Percentiles rank a stretch among this genome's conserved stretches.
phyloP scores from a whole-genome alignment of 1,140 invertebrate species.

The Tenebrio molitor region DNA sequence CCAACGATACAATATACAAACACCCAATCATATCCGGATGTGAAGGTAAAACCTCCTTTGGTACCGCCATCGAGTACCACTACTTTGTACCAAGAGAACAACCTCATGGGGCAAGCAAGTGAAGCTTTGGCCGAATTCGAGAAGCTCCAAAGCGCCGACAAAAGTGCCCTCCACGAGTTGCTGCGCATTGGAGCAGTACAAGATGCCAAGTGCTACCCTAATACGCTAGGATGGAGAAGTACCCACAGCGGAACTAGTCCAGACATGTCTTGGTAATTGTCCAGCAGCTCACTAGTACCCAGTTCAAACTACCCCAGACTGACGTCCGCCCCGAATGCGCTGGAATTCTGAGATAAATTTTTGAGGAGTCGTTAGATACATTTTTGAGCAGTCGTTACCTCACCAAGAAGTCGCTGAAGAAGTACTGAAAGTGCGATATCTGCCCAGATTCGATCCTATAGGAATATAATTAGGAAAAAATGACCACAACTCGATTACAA shows the following conservation, averaged over 20 bases:
- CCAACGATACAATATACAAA: slow-evolving; percentile 75
- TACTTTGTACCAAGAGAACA: slow-evolving; percentile 76
- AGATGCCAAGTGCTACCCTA: slow-evolving; percentile 71
- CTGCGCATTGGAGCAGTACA: slow-evolving; percentile 71
- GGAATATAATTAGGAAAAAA: no score
- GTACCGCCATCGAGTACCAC: no score
- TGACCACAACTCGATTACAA: no score
- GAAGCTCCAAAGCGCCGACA: slow-evolving; percentile 70
- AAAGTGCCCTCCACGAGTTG: slow-evolving; percentile 69
- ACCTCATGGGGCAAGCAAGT: slow-evolving; percentile 74
- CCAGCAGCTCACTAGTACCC: slow-evolving; percentile 71
- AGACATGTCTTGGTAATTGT: no score
- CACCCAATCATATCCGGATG: slow-evolving; percentile 80
- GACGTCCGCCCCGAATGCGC: slow-evolving; percentile 75
- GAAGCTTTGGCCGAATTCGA: slow-evolving; percentile 79
- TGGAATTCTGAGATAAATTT: slow-evolving; percentile 72
- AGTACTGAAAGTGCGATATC: no score
- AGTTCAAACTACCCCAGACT: slow-evolving; percentile 76
- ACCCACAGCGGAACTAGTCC: no score
- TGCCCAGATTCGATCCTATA: no score
- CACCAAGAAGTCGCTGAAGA: no score
- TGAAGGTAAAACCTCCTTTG: no score
- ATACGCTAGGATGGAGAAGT: slow-evolving; percentile 73
- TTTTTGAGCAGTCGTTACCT: no score
- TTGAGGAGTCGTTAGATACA: no score